phyloP scores from a whole-genome alignment of 2,797 vertebrate genomes.

The Borostomias antarcticus region DNA sequence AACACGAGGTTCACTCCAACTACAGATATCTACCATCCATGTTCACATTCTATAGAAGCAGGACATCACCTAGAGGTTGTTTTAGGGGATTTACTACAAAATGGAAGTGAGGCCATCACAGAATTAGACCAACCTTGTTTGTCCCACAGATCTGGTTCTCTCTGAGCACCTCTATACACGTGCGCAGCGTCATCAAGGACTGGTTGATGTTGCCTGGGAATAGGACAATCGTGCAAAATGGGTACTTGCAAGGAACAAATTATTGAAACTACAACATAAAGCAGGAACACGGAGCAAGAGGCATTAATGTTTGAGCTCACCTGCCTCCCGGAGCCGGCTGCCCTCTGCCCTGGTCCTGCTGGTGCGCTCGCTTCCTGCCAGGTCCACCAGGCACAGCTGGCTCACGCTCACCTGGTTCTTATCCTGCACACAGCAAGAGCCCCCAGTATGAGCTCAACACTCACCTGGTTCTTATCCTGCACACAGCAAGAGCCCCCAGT shows the following conservation, averaged over 20 bases:
- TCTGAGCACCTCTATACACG: constrained; percentile 92
- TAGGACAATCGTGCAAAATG: background rate
- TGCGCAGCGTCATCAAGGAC: constrained; percentile 93
- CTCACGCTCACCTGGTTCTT: constrained; percentile 90
- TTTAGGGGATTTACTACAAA: no score
- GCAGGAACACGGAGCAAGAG: background rate
- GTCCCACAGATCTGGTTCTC: constrained; percentile 92
- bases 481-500: no score
- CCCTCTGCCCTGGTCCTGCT: constrained; percentile 93
- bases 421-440: constrained; percentile 77
- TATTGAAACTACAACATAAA: no score
- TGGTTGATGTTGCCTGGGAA: constrained; percentile 94
- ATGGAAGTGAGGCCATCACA: background rate
- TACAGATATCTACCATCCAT: no score
- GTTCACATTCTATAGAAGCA: no score
- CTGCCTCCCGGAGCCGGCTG: constrained; percentile 92
- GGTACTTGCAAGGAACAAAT: no score
- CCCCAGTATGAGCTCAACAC: no score
- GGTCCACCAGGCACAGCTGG: constrained; percentile 93
- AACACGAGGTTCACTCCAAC: background rate
- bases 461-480: constrained; percentile 92
- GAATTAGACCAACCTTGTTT: constrained; percentile 83
- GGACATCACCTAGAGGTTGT: no score
- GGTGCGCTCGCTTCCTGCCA: constrained; percentile 95
- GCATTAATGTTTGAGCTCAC: constrained; percentile 56